Conservation (phyloP, 1,140 invertebrate species). For the Lepidurus arcticus region DNA sequence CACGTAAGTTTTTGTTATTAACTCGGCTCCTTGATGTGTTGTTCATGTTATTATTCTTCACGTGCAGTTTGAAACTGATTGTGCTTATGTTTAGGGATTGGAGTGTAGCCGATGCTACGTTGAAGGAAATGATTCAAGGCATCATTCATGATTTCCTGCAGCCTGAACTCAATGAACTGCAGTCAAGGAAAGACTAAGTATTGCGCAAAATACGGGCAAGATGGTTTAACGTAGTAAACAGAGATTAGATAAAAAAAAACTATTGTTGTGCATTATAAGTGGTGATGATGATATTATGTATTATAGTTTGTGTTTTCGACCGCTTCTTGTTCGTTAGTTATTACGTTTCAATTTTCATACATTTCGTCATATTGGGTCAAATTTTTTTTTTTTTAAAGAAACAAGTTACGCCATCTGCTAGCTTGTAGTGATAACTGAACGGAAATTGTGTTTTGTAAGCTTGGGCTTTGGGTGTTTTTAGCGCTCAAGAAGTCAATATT, state of each 20-base stretch:
- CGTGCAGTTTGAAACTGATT: not conserved
- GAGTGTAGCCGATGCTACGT: conserved; percentile 53
- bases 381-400: no score
- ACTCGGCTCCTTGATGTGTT: not conserved
- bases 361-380: no score
- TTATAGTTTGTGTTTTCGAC: not conserved
- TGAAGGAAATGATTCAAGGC: conserved; percentile 69
- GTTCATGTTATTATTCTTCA: conserved; percentile 25
- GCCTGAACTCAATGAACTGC: conserved; percentile 48
- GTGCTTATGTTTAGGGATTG: conserved; percentile 57
- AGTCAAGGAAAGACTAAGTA: not conserved
- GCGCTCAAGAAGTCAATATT: not conserved
- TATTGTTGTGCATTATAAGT: not conserved
- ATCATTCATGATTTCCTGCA: conserved; percentile 74
- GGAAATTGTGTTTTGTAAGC: no score
- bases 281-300: not conserved
- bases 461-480: no score
- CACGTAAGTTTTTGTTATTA: conserved; percentile 47
- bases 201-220: not conserved
- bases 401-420: no score
- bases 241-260: not conserved
- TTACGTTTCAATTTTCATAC: no score
- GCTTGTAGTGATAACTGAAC: no score
- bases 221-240: not conserved
- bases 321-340: no score